Base-by-base conservation (phyloP, 2,113 vertebrate genomes). In the Corythornis vintsioides region DNA sequence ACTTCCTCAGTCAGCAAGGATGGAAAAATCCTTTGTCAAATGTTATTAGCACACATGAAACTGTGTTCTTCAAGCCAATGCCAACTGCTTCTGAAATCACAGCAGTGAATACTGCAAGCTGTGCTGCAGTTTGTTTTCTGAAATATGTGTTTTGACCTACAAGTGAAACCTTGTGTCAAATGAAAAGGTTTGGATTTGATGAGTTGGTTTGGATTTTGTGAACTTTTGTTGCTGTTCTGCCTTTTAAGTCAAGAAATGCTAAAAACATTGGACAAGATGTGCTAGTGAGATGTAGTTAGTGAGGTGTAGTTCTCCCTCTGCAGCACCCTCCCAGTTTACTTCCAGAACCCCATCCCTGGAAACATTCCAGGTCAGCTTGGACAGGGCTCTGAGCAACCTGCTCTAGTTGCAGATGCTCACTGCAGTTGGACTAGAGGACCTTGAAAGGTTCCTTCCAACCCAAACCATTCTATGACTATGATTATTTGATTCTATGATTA, bases 1-100 rank as follows among this genome's bases (percentile, higher is more conserved):
- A 15, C 83, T 70, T 77, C 83, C 85, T 89, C 70, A 84, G 28
- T 25, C 83, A 85, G 55, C 24, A 61, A 74, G 73, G 74, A 52
- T 79, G 82, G 84, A 95, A 73, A 87, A 88, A 53, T 86, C 72
- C 69, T 89, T 86, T 57, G 47, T 92, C 73, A 43, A 52, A 53
- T 71, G 63, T 65, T 78, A 33, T 13, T 86, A 53, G 60, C 66
- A n/a, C 55, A 69, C 24, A 38, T 1, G 55, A 83, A 93, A 91
- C 74, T 84, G 45, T 2, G 2, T 9, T 73, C 64, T 85, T 82
- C 52, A 55, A 63, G 67, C 45, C 66, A 61, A n/a, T 83, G 89
- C 67, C 75, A 91, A 24, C 67, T 88, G 33, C 56, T 94, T 86
- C 90, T 95, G 93, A 92, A 91, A 74, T 91, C 82, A 80, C 56